Base-by-base conservation (phyloP, 1,140 invertebrate genomes). In the Archegozetes longisetosus region DNA sequence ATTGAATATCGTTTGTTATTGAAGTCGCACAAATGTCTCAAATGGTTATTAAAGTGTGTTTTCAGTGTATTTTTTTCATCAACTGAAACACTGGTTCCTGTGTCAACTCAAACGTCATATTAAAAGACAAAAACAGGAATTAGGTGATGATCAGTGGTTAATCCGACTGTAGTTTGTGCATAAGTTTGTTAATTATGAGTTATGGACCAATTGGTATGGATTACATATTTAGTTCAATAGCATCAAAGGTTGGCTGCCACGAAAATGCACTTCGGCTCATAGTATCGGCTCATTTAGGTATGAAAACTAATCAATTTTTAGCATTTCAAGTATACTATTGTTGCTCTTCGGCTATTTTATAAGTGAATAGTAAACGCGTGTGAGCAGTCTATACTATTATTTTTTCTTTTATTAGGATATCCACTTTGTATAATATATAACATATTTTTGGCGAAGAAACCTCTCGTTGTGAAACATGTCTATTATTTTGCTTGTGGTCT, bases 351-450 rank as follows among this genome's bases (percentile, higher is more conserved):
- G n/a, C n/a, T n/a, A n/a, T n/a, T n/a, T n/a, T n/a, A n/a, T n/a
- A n/a, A n/a, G n/a, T n/a, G n/a, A n/a, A n/a, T n/a, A n/a, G n/a
- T n/a, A n/a, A n/a, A n/a, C n/a, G n/a, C n/a, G n/a, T n/a, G n/a
- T n/a, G n/a, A n/a, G n/a, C n/a, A 20, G 6, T 51, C 20, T 22
- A 22, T 26, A 51, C 20, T 51, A 51, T 26, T 51, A 51, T 26
- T 9, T 26, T 22, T 26, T 32, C 6, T 50, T 68, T 64, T 69
- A 78, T 75, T 70, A 87, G 84, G 82, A 54, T 90, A 88, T 71
- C 86, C 86, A 2, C 69, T 90, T 46, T 85, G 82, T 12, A 68
- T 82, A 13, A 57, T 88, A 25, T 83, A 90, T 68, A 77, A 81
- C 64, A 70, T 74, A 63, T 69, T 69, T 48, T 60, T 87, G 4